Evolutionary conservation across 2,888 invertebrate species (phyloP).

Genomic region (Pyrochroa serraticornis): DNA sequence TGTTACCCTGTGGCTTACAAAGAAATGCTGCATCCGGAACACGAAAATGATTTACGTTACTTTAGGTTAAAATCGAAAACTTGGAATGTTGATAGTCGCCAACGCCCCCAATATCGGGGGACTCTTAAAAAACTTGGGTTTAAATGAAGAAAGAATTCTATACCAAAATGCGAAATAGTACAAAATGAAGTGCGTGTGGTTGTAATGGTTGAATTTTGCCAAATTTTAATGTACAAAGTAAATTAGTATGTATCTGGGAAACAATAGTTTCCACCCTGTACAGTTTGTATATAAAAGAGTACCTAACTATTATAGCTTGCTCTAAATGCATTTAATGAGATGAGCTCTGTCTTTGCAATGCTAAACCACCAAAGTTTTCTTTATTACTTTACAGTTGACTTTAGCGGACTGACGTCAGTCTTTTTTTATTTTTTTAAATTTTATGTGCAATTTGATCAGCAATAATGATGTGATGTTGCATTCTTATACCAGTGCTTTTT

Average conservation of each 20-base stretch:
- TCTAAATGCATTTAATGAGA: conserved; percentile 30
- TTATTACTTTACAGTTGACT: conserved; percentile 42
- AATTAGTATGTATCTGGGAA: conserved; percentile 23
- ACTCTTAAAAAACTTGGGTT: conserved; percentile 38
- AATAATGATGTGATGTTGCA: conserved; percentile 50
- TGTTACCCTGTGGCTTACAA: conserved; percentile 79
- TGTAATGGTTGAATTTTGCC: conserved; percentile 25
- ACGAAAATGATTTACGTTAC: conserved; percentile 71
- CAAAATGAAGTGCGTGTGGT: conserved; percentile 29
- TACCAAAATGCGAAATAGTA: conserved; percentile 31
- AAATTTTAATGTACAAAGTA: conserved; percentile 35
- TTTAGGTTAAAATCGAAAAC: conserved; percentile 82
- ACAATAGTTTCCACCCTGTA: conserved; percentile 25
- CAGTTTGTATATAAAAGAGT: conserved; percentile 31
- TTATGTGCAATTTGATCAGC: conserved; percentile 50
- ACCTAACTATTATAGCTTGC: conserved; percentile 25
- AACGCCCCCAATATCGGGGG: conserved; percentile 29
- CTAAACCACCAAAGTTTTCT: conserved; percentile 50
- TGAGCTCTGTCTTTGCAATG: conserved; percentile 47
- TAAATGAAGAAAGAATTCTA: conserved; percentile 23
- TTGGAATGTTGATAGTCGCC: conserved; percentile 64
- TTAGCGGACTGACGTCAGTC: conserved; percentile 24
- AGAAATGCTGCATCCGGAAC: conserved; percentile 85
- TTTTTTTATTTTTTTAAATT: conserved; percentile 26
- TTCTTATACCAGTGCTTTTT: conserved; percentile 33